A percentile compares a stretch with the other conserved stretches of the same genome.
phyloP scores from a whole-genome alignment of 2,888 invertebrate species.

The Cheilosia vernalis region DNA sequence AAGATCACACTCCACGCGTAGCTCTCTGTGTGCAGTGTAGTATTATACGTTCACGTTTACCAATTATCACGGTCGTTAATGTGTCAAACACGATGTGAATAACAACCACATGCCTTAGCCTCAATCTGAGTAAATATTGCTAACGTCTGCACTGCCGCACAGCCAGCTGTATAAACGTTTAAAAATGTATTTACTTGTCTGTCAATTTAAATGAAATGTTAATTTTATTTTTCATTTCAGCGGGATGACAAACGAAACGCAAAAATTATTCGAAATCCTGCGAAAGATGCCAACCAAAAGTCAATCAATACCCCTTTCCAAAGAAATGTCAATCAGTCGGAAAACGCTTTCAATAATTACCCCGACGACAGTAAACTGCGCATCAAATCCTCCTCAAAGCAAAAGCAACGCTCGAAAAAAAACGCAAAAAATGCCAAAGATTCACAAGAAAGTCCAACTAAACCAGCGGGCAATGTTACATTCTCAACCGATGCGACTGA shows the following conservation, averaged over 20 bases:
- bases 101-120: constrained; percentile 56
- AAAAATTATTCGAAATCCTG: constrained; percentile 60
- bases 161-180: constrained; percentile 23
- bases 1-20: not conserved
- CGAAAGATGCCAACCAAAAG: constrained; percentile 39
- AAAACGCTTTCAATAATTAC: constrained; percentile 44
- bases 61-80: constrained; percentile 65
- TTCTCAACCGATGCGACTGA: constrained; percentile 54
- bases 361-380: constrained; percentile 46
- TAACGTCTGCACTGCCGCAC: constrained; percentile 22
- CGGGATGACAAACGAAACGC: constrained; percentile 52
- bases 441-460: constrained; percentile 38
- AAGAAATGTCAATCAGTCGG: constrained; percentile 56
- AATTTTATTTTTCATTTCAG: constrained; percentile 46
- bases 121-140: constrained; percentile 61
- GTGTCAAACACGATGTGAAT: constrained; percentile 65
- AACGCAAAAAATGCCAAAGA: constrained; percentile 59
- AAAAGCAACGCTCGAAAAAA: constrained; percentile 58
- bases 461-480: constrained; percentile 21
- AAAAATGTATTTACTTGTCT: constrained; percentile 13
- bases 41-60: not conserved
- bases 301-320: constrained; percentile 32
- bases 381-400: constrained; percentile 47
- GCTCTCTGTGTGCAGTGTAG: not conserved
- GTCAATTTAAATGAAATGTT: constrained; percentile 13